Percentiles rank a stretch among this genome's conserved stretches.
Conservation (phyloP, 2,797 vertebrate genomes). For the Momotus momota region DNA sequence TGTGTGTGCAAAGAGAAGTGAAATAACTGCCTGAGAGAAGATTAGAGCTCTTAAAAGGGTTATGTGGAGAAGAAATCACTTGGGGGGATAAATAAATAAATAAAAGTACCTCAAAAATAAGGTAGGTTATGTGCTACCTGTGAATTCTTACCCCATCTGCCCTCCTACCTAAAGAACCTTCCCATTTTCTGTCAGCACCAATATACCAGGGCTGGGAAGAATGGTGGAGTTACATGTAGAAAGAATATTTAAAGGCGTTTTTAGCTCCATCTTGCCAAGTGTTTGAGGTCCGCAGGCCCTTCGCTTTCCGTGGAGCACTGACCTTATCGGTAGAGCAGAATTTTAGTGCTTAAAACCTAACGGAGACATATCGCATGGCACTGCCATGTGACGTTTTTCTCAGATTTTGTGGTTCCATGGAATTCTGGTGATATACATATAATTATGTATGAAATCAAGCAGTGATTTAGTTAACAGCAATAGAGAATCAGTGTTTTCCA, state of each 20-base stretch:
- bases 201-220: neutral
- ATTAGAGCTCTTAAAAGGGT: neutral
- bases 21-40: neutral
- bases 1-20: neutral
- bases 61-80: neutral
- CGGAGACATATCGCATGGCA: neutral
- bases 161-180: neutral
- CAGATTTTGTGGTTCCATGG: neutral
- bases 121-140: neutral
- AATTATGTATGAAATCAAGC: neutral
- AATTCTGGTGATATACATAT: neutral
- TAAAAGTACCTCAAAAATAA: neutral
- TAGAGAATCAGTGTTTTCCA: neutral
- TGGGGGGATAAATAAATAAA: neutral
- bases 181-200: neutral
- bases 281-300: neutral
- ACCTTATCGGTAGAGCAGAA: neutral
- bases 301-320: neutral
- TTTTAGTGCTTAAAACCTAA: neutral
- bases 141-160: neutral
- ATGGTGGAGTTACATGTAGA: neutral
- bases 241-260: neutral
- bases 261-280: neutral
- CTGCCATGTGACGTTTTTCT: neutral
- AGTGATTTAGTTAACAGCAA: neutral